These are phyloP conservation scores for Henicopernis longicauda DNA, from an alignment of 2,113 vertebrate genomes.

Conservation along the genomic window DNA sequence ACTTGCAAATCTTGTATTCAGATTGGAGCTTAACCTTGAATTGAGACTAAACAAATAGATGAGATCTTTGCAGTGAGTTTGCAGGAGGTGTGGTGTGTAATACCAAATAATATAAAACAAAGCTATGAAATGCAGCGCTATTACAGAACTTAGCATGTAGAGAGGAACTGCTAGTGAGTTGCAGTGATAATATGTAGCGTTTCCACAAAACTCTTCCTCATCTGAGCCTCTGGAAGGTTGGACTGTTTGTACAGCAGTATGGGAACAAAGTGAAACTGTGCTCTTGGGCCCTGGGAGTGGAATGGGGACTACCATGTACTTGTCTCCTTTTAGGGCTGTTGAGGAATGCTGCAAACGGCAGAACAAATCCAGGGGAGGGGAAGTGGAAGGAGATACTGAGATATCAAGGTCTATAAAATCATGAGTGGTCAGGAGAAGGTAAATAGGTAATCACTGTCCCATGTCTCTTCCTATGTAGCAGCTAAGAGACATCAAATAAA, in stretches of 20 bases:
- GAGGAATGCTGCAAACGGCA: not conserved
- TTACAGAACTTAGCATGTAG: not conserved
- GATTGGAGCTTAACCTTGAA: not conserved
- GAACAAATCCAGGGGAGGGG: not conserved
- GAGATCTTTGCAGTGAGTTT: not conserved
- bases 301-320: rapidly evolving
- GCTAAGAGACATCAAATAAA: not conserved
- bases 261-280: not conserved
- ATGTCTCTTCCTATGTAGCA: not conserved
- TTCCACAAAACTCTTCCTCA: not conserved
- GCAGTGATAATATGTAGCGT: not conserved
- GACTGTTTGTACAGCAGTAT: not conserved
- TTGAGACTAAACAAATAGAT: not conserved
- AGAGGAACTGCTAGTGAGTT: not conserved
- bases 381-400: not conserved
- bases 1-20: not conserved
- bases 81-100: not conserved
- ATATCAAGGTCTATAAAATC: not conserved
- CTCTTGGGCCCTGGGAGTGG: not conserved
- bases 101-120: not conserved
- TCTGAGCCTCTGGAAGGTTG: not conserved
- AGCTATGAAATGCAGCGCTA: not conserved
- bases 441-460: not conserved
- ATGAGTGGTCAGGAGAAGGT: not conserved
- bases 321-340: not conserved